Evolutionary conservation across 2,113 vertebrate species (phyloP), one percentile per base, ranked within the genome.

Genomic region (Micronisus gabar): DNA sequence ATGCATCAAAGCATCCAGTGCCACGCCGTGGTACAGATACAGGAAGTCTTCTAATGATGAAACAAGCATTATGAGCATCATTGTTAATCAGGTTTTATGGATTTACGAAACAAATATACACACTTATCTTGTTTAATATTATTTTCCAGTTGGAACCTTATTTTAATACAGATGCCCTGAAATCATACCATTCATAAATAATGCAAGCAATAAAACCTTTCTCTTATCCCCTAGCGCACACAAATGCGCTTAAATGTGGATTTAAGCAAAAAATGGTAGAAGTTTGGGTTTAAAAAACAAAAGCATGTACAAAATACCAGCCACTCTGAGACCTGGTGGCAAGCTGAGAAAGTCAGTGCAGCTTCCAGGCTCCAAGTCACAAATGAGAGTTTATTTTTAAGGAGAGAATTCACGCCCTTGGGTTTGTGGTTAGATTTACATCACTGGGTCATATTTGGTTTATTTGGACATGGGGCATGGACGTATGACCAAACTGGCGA

Each of bases 161-260:
- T 74, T 93, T 94, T 95, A 89, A 97, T 94, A 80, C 70, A 84
- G 76, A 86, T 87, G 86, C 94, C 94, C 93, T 94, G 79, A 86
- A 87, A 92, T 73, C n/a, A 88, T 45, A 82, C 74, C 67, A 5
- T 89, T 97, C 96, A 97, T 97, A 97, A 98, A 97, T 97, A 97
- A 98, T 96, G 97, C 97, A 97, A 87, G 83, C 47, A 34, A 82
- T 80, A 95, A 97, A 97, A 93, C 53, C 76, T 50, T 79, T 63
- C 81, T 72, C 40, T 86, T 89, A 50, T 70, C 71, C 71, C 53
- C 61, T 32, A 11, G 10, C 3, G 26, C 80, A 79, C 52, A 72
- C 74, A 79, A 95, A 95, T 36, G 15, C 59, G 75, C 56, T 62
- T 43, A 91, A 81, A 71, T 67, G 76, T 62, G 72, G 85, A 90